Base-by-base conservation (phyloP, 2,113 vertebrate genomes). In the Hoplias malabaricus region DNA sequence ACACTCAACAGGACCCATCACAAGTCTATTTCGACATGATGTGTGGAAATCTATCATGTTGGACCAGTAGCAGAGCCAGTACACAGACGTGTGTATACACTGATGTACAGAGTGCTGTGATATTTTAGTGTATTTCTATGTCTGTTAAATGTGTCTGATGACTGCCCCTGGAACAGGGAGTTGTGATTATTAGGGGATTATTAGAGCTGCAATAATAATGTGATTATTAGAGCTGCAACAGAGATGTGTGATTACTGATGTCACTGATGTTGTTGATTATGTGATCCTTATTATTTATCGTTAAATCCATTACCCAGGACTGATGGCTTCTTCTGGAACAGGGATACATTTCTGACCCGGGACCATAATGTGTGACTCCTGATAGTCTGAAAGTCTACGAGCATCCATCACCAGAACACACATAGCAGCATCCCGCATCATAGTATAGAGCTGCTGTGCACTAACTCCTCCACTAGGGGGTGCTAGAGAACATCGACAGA, bases 351-450 rank as follows among this genome's bases (percentile, higher is more conserved):
- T 88, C 81, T 90, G 90, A 19, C 77, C 63, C 11, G 95, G 94
- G 76, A 94, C 86, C 77, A 88, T 88, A 84, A 99, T 95, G 82
- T 90, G 94, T 5, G 98, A 99, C 82, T 96, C 93, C 77, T 94
- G 92, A 83, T 94, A 97, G 90, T 98, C 95, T 29, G 80, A 89
- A 10, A 79, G 25, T 86, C 75, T 91, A 29, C 98, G 94, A 23
- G 95, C 93, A 80, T 99, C 98, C 97, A 99, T 96, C 82, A 99
- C 93, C 75, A 98, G 92, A 74, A 96, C 50, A 53, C 92, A 92
- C 36, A 91, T 93, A 2, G 80, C 92, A 85, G 92, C 90, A 88
- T 98, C 96, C 27, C 88, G 93, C 93, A 98, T 96, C 95, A 99
- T 94, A 63, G 91, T 84, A 80, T 94, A 98, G 34, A 99, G 90